phyloP scores from a whole-genome alignment of 92 coral and sea anemone genomes.

The Epizoanthus fatuus region DNA sequence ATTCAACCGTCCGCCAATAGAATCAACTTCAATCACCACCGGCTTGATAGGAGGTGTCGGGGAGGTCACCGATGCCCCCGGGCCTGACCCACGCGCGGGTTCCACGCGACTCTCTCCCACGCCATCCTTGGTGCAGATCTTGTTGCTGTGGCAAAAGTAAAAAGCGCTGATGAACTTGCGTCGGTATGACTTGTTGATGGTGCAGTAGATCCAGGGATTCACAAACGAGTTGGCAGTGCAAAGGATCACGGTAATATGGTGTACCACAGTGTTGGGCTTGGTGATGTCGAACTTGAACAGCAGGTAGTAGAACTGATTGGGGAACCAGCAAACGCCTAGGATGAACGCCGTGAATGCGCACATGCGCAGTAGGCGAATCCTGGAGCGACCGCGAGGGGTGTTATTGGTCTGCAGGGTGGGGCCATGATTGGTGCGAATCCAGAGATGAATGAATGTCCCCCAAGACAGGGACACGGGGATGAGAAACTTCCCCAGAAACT shows the following conservation, averaged over 20 bases:
- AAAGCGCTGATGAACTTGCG: slow-evolving; percentile 33
- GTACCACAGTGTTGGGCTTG: slow-evolving; percentile 66
- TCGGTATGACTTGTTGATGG: slow-evolving; percentile 70
- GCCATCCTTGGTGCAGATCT: not conserved
- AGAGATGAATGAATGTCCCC: slow-evolving; percentile 71
- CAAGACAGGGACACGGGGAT: slow-evolving; percentile 67
- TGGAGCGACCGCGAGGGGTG: slow-evolving; percentile 53
- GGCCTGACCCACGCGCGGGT: not conserved
- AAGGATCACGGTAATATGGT: slow-evolving; percentile 79
- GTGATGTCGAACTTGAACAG: slow-evolving; percentile 83
- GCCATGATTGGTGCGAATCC: slow-evolving; percentile 59
- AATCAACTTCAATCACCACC: too few species aligned
- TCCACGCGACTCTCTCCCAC: not conserved
- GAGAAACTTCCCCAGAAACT: slow-evolving; percentile 76
- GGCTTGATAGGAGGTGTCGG: not conserved
- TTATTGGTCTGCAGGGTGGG: slow-evolving; percentile 76
- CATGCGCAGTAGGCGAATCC: slow-evolving; percentile 85
- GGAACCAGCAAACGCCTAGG: slow-evolving; percentile 82
- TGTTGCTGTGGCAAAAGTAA: not conserved
- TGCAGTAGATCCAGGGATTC: slow-evolving; percentile 85
- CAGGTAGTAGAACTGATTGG: slow-evolving; percentile 86
- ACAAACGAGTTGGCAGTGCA: slow-evolving; percentile 85
- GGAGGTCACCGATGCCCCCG: not conserved
- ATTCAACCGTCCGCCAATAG: too few species aligned
- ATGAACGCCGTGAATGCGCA: slow-evolving; percentile 74